Base-by-base conservation (phyloP, 2,797 vertebrate genomes). In the Pangasius macronema region DNA sequence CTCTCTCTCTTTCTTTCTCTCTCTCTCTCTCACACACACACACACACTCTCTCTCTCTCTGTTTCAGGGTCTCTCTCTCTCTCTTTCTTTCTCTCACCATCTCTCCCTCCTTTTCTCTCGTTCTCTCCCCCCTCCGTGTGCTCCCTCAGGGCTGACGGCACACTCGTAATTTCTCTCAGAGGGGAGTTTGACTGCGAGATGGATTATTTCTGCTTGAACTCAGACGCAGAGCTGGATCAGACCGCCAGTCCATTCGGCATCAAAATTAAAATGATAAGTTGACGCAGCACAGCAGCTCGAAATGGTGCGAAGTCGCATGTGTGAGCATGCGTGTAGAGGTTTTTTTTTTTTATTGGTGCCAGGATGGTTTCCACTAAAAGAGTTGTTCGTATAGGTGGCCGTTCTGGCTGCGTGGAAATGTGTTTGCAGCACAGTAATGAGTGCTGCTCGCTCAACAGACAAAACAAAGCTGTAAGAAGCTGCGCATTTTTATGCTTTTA, bases 131-230 rank as follows among this genome's bases (percentile, higher is more conserved):
- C 82, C 73, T 39, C 63, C n/a, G 36, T 59, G 72, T 53, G 82
- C 90, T 93, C 94, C 84, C 87, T 83, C 87, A 83, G 85, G 89
- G 88, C 91, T 87, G 90, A 73, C 65, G 85, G 86, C 88, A 88
- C 89, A 85, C 92, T 89, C 90, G 93, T 94, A 93, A 94, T 94
- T 93, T 92, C 88, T 91, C 90, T 93, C 93, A 94, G 91, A 93
- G 91, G 90, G 93, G 93, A 94, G 92, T 93, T 90, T 94, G 93
- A 94, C 93, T 94, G 91, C 91, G 93, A 94, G 49, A 95, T 94
- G 94, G 93, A 96, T 95, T 95, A 95, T 96, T 95, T 94, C 94
- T 92, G 94, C 93, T 93, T 93, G 91, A 93, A 95, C 94, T 94
- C 94, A 93, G 91, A 92, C 90, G 92, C 90, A 89, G 90, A 93